Conservation (phyloP, 2,888 invertebrate species). For the Polia nebulosa region DNA sequence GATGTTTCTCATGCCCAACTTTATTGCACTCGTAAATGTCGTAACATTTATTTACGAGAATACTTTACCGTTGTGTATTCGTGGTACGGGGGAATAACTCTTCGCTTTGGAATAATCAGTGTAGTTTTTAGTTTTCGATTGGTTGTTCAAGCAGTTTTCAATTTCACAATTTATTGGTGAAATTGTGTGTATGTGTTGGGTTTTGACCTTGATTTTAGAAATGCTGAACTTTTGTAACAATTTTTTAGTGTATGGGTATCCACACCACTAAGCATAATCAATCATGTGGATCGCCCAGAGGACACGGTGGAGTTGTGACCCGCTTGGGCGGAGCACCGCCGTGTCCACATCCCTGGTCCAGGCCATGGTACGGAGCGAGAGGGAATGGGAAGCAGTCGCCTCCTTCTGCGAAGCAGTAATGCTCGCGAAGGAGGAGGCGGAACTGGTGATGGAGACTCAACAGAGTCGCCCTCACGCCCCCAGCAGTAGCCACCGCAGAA, state of each 20-base stretch:
- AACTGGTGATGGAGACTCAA: too few relatives aligned
- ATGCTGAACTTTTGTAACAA: not conserved
- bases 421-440: too few relatives aligned
- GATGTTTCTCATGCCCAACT: constrained; percentile 72
- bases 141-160: constrained; percentile 53
- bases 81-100: constrained; percentile 70
- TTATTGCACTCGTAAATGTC: constrained; percentile 72
- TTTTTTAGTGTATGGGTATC: not conserved
- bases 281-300: too few relatives aligned
- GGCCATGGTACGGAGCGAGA: too few relatives aligned
- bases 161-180: constrained; percentile 62
- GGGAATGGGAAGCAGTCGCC: too few relatives aligned
- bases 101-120: constrained; percentile 64
- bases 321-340: too few relatives aligned
- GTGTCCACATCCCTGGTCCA: too few relatives aligned
- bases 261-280: too few relatives aligned
- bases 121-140: constrained; percentile 64
- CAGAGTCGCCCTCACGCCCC: too few relatives aligned
- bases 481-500: too few relatives aligned
- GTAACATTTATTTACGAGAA: constrained; percentile 72
- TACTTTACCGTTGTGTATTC: constrained; percentile 73
- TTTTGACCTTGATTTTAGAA: constrained; percentile 51
- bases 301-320: too few relatives aligned
- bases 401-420: too few relatives aligned
- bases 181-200: constrained; percentile 55